phyloP scores from a whole-genome alignment of 2,113 vertebrate genomes.

The Lutjanus erythropterus region DNA sequence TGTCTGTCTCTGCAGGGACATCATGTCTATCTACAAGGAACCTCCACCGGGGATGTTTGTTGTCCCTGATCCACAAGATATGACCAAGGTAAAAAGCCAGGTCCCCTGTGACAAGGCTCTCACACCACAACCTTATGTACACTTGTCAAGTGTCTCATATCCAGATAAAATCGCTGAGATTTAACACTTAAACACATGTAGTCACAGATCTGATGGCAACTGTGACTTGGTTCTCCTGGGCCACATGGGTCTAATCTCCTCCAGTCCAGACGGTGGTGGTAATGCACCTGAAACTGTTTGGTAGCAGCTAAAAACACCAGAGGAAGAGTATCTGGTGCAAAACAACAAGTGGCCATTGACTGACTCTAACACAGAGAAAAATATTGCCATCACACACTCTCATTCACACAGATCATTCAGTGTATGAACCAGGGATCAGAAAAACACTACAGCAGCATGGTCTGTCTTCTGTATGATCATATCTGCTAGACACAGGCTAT shows the following conservation, averaged over 20 bases:
- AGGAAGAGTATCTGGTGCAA: not conserved
- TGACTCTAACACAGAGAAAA: too few relatives aligned
- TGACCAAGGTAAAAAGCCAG: slow-evolving; percentile 93
- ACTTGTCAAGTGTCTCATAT: not conserved
- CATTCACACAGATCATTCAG: not conserved
- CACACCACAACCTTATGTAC: too few relatives aligned
- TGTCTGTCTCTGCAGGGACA: slow-evolving; percentile 87
- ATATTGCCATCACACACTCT: not conserved
- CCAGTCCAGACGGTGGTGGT: not conserved
- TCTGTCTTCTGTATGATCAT: not conserved
- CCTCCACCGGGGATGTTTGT: slow-evolving; percentile 99
- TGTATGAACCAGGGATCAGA: not conserved
- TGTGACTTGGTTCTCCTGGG: not conserved
- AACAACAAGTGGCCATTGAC: too few relatives aligned
- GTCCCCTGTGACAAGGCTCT: not conserved
- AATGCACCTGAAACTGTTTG: too few relatives aligned
- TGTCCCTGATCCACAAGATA: slow-evolving; percentile 98
- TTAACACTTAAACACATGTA: not conserved
- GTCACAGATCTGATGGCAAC: not conserved
- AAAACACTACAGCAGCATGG: not conserved
- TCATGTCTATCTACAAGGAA: slow-evolving; percentile 99
- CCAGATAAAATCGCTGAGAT: not conserved
- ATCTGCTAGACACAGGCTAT: not conserved
- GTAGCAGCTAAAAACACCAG: not conserved
- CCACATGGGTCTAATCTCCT: not conserved